Base-by-base conservation (phyloP, 2,797 vertebrate genomes). In the Chelon auratus region DNA sequence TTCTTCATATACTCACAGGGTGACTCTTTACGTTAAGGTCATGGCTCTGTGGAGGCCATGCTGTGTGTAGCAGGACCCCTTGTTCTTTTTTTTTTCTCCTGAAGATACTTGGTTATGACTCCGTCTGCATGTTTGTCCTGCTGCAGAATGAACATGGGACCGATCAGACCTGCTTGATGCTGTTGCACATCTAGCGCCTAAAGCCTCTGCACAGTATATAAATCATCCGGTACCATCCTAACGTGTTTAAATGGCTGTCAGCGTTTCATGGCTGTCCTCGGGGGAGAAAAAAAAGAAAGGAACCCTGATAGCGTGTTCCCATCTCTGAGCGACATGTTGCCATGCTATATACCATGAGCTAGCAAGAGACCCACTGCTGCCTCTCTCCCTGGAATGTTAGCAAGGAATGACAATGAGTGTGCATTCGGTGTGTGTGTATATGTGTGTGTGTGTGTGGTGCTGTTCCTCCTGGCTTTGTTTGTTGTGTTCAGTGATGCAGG, bases 401-500 rank as follows among this genome's bases (percentile, higher is more conserved):
- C 75, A 70, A 86, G 89, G 90, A 91, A 88, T 90, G 82, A 92
- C 91, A 92, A 88, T 91, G 89, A 91, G 88, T 87, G 76, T 86
- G 84, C 69, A 76, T 57, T 73, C 60, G 20, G 52, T 58, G 64
- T 58, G 64, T 58, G 66, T 56, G 54, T 68, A 58, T 71, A 65
- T 58, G 58, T 71, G 74, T 57, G 65, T 71, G 74, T 57, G 65
- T 63, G 76, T 68, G 82, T 53, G 75, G 72, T 78, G 66, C 83
- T 88, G 85, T 88, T 91, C 80, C 86, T 92, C 84, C 90, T 87
- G 89, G 91, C 91, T 92, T 92, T 92, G 91, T 92, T 92, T 92
- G 91, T 91, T 93, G 89, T 92, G 92, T 87, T 92, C 90, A 91
- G 82, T 91, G 91, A 92, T 91, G 91, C 91, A 90, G 89, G 86